Evolutionary conservation across 2,113 vertebrate species (phyloP).

Genomic region (Craseonycteris thonglongyai): DNA sequence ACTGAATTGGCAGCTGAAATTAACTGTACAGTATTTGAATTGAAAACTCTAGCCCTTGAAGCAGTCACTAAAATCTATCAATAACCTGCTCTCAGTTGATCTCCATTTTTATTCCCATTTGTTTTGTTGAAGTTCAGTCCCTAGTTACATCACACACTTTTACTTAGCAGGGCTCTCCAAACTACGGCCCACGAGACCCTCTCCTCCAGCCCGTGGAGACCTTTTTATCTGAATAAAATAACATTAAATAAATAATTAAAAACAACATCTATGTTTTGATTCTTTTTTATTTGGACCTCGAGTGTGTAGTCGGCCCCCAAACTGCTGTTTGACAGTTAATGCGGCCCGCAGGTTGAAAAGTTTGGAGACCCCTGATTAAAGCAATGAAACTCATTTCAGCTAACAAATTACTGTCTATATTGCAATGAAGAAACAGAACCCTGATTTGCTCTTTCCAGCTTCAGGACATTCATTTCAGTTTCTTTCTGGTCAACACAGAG

Average conservation of each 20-base stretch:
- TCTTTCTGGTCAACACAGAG: not conserved
- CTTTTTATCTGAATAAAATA: no score
- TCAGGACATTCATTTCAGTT: not conserved
- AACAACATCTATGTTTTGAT: no score
- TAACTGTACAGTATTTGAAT: not conserved
- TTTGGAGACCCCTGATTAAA: no score
- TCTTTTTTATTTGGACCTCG: no score
- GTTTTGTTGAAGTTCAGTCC: not conserved
- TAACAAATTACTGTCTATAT: not conserved
- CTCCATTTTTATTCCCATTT: not conserved
- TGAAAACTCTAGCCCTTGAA: not conserved
- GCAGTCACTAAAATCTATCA: not conserved
- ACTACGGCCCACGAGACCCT: no score
- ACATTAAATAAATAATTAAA: no score
- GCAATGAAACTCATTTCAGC: not conserved
- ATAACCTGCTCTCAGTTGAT: not conserved
- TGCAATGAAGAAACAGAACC: not conserved
- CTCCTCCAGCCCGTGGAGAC: no score
- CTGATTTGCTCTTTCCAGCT: not conserved
- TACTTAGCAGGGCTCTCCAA: no score
- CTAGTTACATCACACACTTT: not conserved
- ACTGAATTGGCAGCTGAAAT: not conserved
- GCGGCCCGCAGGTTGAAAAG: no score
- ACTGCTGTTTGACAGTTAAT: no score
- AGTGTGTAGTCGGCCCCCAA: no score